These are phyloP conservation scores for Theristicus caerulescens DNA, from an alignment of 2,113 vertebrate species.

Conservation along the genomic window DNA sequence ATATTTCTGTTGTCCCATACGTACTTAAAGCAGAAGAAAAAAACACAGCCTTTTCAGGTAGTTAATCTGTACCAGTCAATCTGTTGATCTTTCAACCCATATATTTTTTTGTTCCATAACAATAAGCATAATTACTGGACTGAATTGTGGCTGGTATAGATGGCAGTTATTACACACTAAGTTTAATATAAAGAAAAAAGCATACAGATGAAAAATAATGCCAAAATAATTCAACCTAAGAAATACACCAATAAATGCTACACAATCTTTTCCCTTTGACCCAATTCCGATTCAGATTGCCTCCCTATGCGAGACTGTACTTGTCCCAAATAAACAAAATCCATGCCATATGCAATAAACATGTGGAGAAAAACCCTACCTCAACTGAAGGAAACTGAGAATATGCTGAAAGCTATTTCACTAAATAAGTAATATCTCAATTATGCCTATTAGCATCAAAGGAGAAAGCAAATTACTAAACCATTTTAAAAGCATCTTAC, in stretches of 20 bases:
- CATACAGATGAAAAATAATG: neutral
- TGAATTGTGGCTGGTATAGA: neutral
- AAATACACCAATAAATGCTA: neutral
- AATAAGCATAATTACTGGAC: neutral
- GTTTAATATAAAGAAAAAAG: neutral
- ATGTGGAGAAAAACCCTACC: neutral
- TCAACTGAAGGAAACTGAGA: neutral
- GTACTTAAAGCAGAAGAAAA: neutral
- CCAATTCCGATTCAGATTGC: neutral
- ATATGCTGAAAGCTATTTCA: neutral
- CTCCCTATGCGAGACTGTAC: neutral
- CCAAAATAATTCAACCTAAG: neutral
- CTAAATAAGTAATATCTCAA: conserved; percentile 11
- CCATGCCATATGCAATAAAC: neutral
- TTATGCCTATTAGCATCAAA: conserved; percentile 23
- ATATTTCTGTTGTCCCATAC: neutral
- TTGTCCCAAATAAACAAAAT: conserved; percentile 10
- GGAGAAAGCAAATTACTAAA: conserved; percentile 11
- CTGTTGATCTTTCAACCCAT: neutral
- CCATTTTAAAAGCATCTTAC: neutral
- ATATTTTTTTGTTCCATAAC: neutral
- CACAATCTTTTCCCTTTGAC: neutral
- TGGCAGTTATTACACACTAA: neutral
- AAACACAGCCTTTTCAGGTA: neutral
- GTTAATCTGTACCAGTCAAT: neutral